Base-by-base conservation (phyloP, 2,888 invertebrate genomes). In the Diaprepes abbreviatus region DNA sequence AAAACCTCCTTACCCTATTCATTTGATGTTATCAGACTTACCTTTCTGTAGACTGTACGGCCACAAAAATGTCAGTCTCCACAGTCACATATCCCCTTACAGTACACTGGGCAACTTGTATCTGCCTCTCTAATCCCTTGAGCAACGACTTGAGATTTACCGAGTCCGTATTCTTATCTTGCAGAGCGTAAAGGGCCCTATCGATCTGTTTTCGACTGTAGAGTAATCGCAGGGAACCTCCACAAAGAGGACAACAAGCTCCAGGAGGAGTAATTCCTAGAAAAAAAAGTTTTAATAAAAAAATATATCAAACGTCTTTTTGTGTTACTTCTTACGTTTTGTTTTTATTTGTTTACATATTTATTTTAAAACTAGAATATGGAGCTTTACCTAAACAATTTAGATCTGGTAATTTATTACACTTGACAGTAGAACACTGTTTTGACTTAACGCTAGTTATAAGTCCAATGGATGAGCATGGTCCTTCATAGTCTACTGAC, bases 221-320 rank as follows among this genome's bases (percentile, higher is more conserved):
- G 1, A 94, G 87, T 1, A 95, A 86, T 63, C 92, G 87, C 0
- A 95, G 83, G 9, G 92, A 92, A 0, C 94, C 94, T 0, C 92
- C 95, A 82, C 97, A 97, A 73, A 94, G 87, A 0, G 96, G 95
- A 79, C 97, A 97, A 78, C 97, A 97, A 0, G 95, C 93, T 0
- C 96, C 96, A 0, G 96, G 95, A 0, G 96, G 95, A 0, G 93
- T 92, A 54, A 93, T 90, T 0, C 92, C 92, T 77, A 58, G 33
- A 72, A 74, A 38, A 38, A 38, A 38, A 38, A 4, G 5, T 24
- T 24, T 24, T 24, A 5, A 24, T n/a, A n/a, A n/a, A n/a, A n/a
- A n/a, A n/a, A n/a, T n/a, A n/a, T n/a, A n/a, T n/a, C n/a, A n/a
- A n/a, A n/a, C n/a, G n/a, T n/a, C n/a, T n/a, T n/a, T n/a, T n/a